Base-by-base conservation (phyloP, 2,888 invertebrate genomes). In the Dicyrtoma fusca region DNA sequence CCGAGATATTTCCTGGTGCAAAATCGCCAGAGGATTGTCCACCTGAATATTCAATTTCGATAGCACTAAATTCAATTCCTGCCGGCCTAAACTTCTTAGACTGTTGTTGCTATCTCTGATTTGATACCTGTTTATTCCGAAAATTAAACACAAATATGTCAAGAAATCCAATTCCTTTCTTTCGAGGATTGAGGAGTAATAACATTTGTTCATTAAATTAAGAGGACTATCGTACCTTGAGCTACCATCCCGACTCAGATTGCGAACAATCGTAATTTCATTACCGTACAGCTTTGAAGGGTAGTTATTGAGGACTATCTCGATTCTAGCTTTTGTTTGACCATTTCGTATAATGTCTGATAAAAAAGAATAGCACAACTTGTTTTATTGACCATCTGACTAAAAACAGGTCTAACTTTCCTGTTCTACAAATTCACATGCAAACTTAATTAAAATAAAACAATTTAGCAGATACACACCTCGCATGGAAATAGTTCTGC, bases 1-100 rank as follows among this genome's bases (percentile, higher is more conserved):
- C 74, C 93, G 88, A 0, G 95, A 92, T 59, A 91, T 91, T 82
- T 97, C 97, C 84, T 98, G 98, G 84, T 95, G 97, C 47, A 99
- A 86, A 25, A 98, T 89, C 75, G 93, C 92, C 68, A 98, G 89
- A 0, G 98, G 98, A 85, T 98, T 98, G 78, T 95, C 92, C 0
- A 96, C 90, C 86, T 95, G 94, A 79, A 97, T 94, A 82, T 94
- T 92, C 82, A 94, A 89, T 51, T 87, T 87, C 14, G 88, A 82
- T 14, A 90, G 84, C 55, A 97, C 90, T 26, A 87, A 86, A 1
- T 88, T 87, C 14, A 97, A 86, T 81, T 95, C 95, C 8, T 44
- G 11, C 26, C 62, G 69, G 25, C 63, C 72, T 17, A 78, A 17
- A n/a, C 70, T 65, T 47, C 76, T 45, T 49, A 71, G 73, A 13